A percentile compares a stretch with the other conserved stretches of the same genome.
phyloP scores from a whole-genome alignment of 2,797 vertebrate species.

The Gephyroberyx darwinii region DNA sequence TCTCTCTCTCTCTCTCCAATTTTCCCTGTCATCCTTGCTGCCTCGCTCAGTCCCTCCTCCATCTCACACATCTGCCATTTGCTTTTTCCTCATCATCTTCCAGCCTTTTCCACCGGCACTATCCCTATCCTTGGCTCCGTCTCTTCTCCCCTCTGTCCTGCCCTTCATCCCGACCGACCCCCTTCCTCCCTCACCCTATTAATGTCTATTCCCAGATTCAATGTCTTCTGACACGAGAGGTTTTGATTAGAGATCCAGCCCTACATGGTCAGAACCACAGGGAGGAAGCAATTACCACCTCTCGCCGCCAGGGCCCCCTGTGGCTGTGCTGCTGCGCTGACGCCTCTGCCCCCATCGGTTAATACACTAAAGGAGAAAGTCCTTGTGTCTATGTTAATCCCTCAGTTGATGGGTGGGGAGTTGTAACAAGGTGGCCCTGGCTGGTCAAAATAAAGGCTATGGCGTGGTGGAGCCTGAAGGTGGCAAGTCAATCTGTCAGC shows the following conservation, averaged over 20 bases:
- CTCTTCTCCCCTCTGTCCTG: not conserved
- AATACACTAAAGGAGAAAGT: conserved; percentile 55
- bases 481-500: conserved; percentile 57
- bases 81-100: not conserved
- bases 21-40: not conserved
- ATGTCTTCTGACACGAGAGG: conserved; percentile 3
- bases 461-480: conserved; percentile 56
- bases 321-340: conserved; percentile 17
- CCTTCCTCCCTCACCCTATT: not conserved
- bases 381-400: conserved; percentile 67
- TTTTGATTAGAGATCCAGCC: conserved; percentile 4
- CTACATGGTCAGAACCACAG: conserved; percentile 11
- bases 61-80: conserved; percentile 27
- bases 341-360: conserved; percentile 21
- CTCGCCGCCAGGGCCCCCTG: conserved; percentile 22
- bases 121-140: not conserved
- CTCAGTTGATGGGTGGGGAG: conserved; percentile 34
- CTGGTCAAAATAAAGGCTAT: conserved; percentile 63
- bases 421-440: conserved; percentile 49
- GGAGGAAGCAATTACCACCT: conserved; percentile 25
- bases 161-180: not conserved
- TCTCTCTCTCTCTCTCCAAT: not conserved
- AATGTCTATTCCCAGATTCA: not conserved
- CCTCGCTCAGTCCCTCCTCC: not conserved
- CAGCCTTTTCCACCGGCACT: not conserved